Evolutionary conservation across 2,888 invertebrate species (phyloP).

Genomic region (Chydorus sphaericus): DNA sequence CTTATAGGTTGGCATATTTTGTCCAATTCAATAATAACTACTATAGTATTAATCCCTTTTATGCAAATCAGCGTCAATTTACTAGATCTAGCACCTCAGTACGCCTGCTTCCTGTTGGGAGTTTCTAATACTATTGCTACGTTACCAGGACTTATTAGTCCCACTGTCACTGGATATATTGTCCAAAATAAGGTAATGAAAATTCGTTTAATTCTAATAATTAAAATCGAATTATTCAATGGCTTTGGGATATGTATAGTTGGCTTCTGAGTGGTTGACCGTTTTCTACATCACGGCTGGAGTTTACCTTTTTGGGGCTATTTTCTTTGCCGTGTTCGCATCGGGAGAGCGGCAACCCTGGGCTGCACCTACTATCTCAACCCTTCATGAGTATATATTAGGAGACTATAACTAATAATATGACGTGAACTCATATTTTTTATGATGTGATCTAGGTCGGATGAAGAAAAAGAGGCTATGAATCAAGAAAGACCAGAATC

Average conservation of each 20-base stretch:
- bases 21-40: too few relatives aligned
- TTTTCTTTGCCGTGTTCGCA: constrained; percentile 64
- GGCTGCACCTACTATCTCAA: constrained; percentile 30
- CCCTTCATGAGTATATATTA: too few relatives aligned
- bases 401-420: too few relatives aligned
- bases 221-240: too few relatives aligned
- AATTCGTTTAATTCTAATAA: too few relatives aligned
- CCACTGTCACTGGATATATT: constrained; percentile 61
- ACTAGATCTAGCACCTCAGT: constrained; percentile 79
- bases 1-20: too few relatives aligned
- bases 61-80: constrained; percentile 53
- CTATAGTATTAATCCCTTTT: too few relatives aligned
- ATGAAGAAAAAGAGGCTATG: too few relatives aligned
- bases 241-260: too few relatives aligned
- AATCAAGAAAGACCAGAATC: too few relatives aligned
- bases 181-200: constrained; percentile 59
- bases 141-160: constrained; percentile 80
- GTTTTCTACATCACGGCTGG: constrained; percentile 73
- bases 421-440: too few relatives aligned
- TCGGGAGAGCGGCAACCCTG: constrained; percentile 72
- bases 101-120: constrained; percentile 83
- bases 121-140: constrained; percentile 81
- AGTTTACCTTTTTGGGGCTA: constrained; percentile 67
- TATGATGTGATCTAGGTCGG: too few relatives aligned
- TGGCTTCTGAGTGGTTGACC: constrained; percentile 75